These are phyloP conservation scores for Phyto melanocephala DNA, from an alignment of 2,888 invertebrate genomes.

Conservation along the genomic window DNA sequence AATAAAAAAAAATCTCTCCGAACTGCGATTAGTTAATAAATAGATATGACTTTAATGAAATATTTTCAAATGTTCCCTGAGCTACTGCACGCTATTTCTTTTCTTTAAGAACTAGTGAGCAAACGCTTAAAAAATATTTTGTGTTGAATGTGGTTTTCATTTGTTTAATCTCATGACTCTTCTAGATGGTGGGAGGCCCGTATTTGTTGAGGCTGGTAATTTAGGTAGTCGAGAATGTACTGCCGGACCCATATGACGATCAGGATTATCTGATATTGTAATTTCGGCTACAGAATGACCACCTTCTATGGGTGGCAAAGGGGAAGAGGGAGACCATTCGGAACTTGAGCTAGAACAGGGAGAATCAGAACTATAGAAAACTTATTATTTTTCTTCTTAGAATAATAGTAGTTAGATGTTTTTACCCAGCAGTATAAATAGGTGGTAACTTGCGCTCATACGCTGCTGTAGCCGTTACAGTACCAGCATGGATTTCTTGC, in stretches of 20 bases:
- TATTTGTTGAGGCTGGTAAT: slow-evolving; percentile 67
- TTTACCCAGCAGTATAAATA: slow-evolving; percentile 78
- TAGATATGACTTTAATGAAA: too few species aligned
- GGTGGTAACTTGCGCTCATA: slow-evolving; percentile 78
- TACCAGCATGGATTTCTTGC: slow-evolving; percentile 91
- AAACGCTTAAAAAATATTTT: not conserved
- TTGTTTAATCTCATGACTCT: slow-evolving; percentile 43
- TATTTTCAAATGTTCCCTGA: slow-evolving; percentile 61
- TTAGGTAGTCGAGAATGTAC: slow-evolving; percentile 76
- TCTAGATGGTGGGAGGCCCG: slow-evolving; percentile 30
- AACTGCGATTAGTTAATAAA: too few species aligned
- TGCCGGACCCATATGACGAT: slow-evolving; percentile 77
- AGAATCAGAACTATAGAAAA: slow-evolving; percentile 74
- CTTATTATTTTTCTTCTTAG: not conserved
- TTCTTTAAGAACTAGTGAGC: not conserved
- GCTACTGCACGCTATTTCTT: slow-evolving; percentile 33
- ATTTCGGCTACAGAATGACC: slow-evolving; percentile 67
- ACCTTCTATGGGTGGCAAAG: slow-evolving; percentile 73
- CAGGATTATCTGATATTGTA: slow-evolving; percentile 69
- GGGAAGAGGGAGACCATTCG: slow-evolving; percentile 79
- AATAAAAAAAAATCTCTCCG: too few species aligned
- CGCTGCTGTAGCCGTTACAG: slow-evolving; percentile 77
- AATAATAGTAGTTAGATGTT: not conserved
- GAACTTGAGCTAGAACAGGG: slow-evolving; percentile 79
- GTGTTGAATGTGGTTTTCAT: not conserved